Percentiles rank a stretch among this genome's conserved stretches.
Conservation (phyloP, 2,888 invertebrate species). For the Caenorhabditis japonica region DNA sequence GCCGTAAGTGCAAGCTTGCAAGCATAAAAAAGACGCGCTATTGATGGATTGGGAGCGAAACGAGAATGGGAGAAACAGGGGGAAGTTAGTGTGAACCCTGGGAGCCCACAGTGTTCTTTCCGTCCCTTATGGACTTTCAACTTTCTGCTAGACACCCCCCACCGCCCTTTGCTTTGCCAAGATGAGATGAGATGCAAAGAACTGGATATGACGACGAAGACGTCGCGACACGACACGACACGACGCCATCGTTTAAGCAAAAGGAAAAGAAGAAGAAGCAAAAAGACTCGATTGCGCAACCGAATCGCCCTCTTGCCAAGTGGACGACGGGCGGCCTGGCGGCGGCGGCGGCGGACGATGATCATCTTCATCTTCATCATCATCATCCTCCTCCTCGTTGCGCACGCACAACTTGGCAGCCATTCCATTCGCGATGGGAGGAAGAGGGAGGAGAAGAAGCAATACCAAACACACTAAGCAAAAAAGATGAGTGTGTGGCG, state of each 20-base stretch:
- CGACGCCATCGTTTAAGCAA: conserved; percentile 20
- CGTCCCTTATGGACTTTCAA: not conserved
- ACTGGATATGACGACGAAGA: conserved; percentile 5
- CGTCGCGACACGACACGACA: not conserved
- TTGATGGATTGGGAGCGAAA: no score
- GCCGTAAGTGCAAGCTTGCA: no score
- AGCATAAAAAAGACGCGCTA: no score
- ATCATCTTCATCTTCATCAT: no score
- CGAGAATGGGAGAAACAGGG: no score
- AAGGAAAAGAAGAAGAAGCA: conserved; percentile 17
- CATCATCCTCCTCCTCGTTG: no score
- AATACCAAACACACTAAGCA: conserved; percentile 41
- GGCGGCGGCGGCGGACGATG: conserved; percentile 20
- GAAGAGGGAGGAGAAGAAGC: conserved; percentile 20
- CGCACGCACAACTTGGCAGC: conserved; percentile 27
- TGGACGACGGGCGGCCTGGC: conserved; percentile 17
- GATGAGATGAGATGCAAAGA: not conserved
- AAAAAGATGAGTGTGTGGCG: conserved; percentile 16
- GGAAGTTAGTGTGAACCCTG: no score
- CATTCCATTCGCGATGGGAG: no score
- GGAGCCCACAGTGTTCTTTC: no score
- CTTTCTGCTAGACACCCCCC: not conserved
- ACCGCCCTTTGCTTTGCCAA: not conserved
- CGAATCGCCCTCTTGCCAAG: conserved; percentile 31
- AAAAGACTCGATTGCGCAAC: conserved; percentile 48